Conservation (phyloP, 2,888 invertebrate species). For the Cyclophora punctaria region DNA sequence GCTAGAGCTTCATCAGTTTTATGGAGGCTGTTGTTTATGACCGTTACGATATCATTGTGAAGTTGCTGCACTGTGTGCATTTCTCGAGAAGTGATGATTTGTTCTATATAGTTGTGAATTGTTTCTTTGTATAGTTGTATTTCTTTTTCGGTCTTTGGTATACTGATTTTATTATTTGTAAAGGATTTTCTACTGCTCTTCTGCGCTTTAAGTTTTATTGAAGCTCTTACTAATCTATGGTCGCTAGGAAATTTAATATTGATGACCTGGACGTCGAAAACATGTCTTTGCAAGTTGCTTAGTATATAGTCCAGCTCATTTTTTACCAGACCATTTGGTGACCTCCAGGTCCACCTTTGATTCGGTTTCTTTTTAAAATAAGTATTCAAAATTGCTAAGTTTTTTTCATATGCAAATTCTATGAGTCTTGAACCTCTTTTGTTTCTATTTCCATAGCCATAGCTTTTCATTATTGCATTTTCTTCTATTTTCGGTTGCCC, state of each 20-base stretch:
- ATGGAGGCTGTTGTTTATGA: neutral
- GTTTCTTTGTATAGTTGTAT: neutral
- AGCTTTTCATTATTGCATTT: neutral
- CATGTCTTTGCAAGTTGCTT: neutral
- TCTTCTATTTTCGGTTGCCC: neutral
- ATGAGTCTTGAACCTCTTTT: neutral
- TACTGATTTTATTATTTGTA: neutral
- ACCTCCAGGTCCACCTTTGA: neutral
- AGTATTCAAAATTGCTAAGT: neutral
- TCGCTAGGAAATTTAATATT: neutral
- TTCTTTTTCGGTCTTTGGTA: neutral
- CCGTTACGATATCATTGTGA: neutral
- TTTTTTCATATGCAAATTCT: neutral
- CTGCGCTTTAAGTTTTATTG: neutral
- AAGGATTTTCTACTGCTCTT: constrained; percentile 2
- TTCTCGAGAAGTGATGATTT: too few species aligned
- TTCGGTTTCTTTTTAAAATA: neutral
- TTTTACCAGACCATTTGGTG: neutral
- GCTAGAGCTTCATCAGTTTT: too few species aligned
- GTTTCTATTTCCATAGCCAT: neutral
- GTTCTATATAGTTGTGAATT: neutral
- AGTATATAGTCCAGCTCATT: neutral
- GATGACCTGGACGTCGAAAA: neutral
- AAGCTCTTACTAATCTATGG: neutral
- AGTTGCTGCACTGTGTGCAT: neutral